These are phyloP conservation scores for Pegoplata infirma DNA, from an alignment of 2,888 invertebrate species.

Conservation along the genomic window DNA sequence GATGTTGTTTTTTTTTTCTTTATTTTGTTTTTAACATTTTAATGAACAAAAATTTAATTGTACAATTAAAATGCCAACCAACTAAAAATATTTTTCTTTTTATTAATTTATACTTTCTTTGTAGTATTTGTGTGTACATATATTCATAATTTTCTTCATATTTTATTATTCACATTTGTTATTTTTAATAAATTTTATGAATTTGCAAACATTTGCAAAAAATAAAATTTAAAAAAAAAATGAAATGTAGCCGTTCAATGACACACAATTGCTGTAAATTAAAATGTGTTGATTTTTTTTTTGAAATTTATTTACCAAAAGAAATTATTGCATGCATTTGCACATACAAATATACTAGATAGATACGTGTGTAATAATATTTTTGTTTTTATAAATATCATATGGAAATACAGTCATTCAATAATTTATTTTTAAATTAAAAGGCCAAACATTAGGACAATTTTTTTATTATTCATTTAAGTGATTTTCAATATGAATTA, in stretches of 20 bases:
- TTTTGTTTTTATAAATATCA: neutral
- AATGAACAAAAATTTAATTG: slow-evolving; percentile 46
- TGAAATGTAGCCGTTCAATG: slow-evolving; percentile 44
- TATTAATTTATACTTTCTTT: slow-evolving; percentile 41
- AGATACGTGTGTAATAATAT: slow-evolving; percentile 8
- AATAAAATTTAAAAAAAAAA: slow-evolving; percentile 17
- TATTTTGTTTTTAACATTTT: slow-evolving; percentile 23
- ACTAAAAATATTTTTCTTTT: slow-evolving; percentile 1
- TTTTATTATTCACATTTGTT: slow-evolving; percentile 29
- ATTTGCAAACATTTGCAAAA: slow-evolving; percentile 50
- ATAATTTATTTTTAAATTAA: neutral
- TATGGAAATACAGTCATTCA: neutral
- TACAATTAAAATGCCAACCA: slow-evolving; percentile 52
- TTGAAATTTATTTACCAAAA: slow-evolving; percentile 13
- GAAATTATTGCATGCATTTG: slow-evolving; percentile 22
- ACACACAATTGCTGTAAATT: slow-evolving; percentile 53
- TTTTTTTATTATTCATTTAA: too few species aligned
- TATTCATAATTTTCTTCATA: slow-evolving; percentile 30
- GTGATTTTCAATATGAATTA: too few species aligned
- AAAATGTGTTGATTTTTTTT: slow-evolving; percentile 37
- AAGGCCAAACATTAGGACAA: neutral
- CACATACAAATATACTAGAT: neutral
- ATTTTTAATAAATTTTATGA: slow-evolving; percentile 30
- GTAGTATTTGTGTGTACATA: slow-evolving; percentile 35
- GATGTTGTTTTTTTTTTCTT: too few species aligned